phyloP scores from a whole-genome alignment of 35 echinoderm and acorn worm species.

The Ophioderma brevispina region DNA sequence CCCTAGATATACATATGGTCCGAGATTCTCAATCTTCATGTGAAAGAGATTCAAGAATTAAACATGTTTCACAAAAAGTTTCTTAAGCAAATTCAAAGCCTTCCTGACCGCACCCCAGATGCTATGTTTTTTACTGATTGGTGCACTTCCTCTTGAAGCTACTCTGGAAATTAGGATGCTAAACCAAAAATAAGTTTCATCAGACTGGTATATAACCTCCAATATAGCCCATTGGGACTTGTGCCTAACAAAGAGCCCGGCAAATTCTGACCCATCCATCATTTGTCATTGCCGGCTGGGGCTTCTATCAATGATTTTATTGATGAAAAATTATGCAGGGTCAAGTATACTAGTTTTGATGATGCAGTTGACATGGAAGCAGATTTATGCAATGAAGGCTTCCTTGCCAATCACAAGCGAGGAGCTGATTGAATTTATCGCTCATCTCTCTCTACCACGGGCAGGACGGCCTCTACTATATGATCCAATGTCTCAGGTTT shows the following conservation, averaged over 20 bases:
- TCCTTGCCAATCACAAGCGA: neutral
- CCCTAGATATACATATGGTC: neutral
- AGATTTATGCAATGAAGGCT: neutral
- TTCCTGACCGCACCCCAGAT: no score
- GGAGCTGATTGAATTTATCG: neutral
- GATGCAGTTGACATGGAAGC: neutral
- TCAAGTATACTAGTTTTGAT: conserved; percentile 6
- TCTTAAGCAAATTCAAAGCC: no score
- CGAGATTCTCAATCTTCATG: neutral
- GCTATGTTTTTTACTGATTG: no score
- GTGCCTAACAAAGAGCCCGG: conserved; percentile 26
- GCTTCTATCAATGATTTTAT: conserved; percentile 38
- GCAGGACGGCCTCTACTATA: no score
- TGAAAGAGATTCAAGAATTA: neutral
- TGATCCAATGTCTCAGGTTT: no score
- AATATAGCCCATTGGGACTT: conserved; percentile 12
- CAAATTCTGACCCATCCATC: conserved; percentile 30
- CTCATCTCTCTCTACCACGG: neutral
- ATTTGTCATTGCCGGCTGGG: conserved; percentile 19
- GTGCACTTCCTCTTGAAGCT: no score
- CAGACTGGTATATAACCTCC: neutral
- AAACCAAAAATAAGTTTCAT: neutral
- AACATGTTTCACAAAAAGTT: neutral
- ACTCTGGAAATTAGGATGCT: neutral
- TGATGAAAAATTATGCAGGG: neutral